Percentiles rank a stretch among this genome's conserved stretches.
Conservation (phyloP, 2,113 vertebrate genomes). For the Brachypodius melanocephalos region DNA sequence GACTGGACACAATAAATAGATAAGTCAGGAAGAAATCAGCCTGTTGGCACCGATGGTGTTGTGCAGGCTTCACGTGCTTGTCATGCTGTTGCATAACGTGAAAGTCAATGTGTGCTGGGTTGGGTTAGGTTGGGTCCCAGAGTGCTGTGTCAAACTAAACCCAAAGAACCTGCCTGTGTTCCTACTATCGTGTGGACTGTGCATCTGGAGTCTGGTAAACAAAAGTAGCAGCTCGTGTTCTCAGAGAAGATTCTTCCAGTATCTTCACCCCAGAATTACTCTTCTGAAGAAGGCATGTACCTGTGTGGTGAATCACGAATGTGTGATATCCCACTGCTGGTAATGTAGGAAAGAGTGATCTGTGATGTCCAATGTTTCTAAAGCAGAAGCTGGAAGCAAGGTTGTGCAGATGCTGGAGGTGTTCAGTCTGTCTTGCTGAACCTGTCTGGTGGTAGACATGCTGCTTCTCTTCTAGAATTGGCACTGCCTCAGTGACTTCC, state of each 20-base stretch:
- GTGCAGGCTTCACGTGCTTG: neutral
- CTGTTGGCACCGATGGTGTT: accelerated
- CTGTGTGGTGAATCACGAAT: accelerated
- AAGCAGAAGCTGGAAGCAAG: neutral
- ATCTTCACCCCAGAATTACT: neutral
- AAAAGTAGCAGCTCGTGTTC: accelerated
- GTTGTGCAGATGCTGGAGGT: accelerated
- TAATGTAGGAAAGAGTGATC: accelerated
- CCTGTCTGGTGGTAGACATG: neutral
- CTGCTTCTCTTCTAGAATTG: neutral
- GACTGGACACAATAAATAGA: neutral
- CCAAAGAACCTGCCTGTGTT: accelerated
- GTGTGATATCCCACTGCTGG: no score
- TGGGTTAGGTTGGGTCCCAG: accelerated
- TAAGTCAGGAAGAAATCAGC: neutral
- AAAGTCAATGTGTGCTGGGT: accelerated
- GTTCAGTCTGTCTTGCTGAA: neutral
- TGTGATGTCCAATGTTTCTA: neutral
- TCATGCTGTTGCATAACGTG: accelerated
- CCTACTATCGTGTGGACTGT: accelerated
- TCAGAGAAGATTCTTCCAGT: neutral
- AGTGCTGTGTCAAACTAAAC: accelerated
- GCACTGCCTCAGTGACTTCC: neutral
- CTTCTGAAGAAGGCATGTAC: accelerated
- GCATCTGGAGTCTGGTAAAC: neutral